These are phyloP conservation scores for Hypotaenidia okinawae DNA, from an alignment of 2,797 vertebrate species.

Conservation along the genomic window DNA sequence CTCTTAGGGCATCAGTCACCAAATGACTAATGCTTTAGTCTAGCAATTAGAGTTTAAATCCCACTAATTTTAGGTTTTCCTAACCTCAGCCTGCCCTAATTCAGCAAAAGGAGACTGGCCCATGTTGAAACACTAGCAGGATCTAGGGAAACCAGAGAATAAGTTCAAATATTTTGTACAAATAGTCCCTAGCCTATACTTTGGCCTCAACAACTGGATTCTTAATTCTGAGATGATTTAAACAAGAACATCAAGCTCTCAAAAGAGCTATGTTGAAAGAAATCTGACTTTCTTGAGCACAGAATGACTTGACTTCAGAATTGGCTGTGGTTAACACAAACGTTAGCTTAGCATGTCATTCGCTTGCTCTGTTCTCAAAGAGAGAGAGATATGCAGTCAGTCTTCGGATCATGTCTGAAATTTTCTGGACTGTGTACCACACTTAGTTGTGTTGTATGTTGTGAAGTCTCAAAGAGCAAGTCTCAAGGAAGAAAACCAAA, in stretches of 20 bases:
- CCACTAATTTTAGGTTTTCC: conserved; percentile 63
- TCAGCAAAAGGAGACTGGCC: conserved; percentile 6
- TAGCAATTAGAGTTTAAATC: conserved; percentile 49
- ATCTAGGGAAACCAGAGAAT: conserved; percentile 18
- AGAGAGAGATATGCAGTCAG: not conserved
- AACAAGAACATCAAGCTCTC: not conserved
- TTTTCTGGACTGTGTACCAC: not conserved
- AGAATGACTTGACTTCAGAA: not conserved
- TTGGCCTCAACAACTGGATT: not conserved
- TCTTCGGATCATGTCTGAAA: not conserved
- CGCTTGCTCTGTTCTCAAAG: not conserved
- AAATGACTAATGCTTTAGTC: conserved; percentile 7
- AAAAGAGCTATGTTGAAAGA: conserved; percentile 1
- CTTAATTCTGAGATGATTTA: conserved; percentile 26
- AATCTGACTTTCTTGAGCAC: not conserved
- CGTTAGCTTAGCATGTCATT: not conserved
- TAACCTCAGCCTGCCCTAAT: conserved; percentile 45
- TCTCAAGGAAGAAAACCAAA: not conserved
- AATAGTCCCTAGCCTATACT: conserved; percentile 26
- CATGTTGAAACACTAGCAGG: conserved; percentile 9
- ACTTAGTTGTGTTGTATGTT: not conserved
- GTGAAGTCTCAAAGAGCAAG: not conserved
- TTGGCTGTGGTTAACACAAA: not conserved
- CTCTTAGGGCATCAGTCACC: not conserved
- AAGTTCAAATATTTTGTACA: conserved; percentile 16